phyloP scores from a whole-genome alignment of 2,888 invertebrate species.

The Hedya salicella region DNA sequence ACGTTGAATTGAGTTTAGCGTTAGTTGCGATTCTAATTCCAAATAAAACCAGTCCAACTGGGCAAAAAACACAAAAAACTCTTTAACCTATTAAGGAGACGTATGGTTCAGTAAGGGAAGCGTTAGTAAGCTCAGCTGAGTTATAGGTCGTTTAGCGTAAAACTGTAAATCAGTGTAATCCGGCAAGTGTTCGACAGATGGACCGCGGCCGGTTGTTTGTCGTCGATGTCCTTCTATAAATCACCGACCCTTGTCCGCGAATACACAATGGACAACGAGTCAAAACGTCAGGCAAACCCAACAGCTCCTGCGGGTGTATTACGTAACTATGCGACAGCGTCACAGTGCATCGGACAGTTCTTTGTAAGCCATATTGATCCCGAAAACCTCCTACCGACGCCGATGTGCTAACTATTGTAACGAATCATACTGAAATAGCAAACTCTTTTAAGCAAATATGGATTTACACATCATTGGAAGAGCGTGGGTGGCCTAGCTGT shows the following conservation, averaged over 20 bases:
- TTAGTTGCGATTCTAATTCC: background rate
- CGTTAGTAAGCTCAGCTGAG: conserved; percentile 22
- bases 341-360: conserved; percentile 3
- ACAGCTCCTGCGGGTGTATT: conserved; percentile 36
- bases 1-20: background rate
- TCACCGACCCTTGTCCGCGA: conserved; percentile 75
- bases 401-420: background rate
- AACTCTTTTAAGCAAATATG: background rate
- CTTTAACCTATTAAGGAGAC: background rate
- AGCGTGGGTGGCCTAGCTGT: no score
- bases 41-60: background rate
- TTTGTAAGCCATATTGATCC: background rate
- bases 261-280: conserved; percentile 62
- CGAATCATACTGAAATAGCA: background rate
- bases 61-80: background rate
- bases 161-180: conserved; percentile 47
- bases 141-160: conserved; percentile 39
- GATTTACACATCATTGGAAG: no score
- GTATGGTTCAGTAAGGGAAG: conserved; percentile 2
- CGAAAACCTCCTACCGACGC: background rate
- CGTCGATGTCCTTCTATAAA: conserved; percentile 72
- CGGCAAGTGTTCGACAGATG: conserved; percentile 46
- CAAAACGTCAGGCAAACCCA: conserved; percentile 57
- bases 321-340: conserved; percentile 21
- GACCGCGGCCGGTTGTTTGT: conserved; percentile 57